Evolutionary conservation across 2,797 vertebrate species (phyloP).

Genomic region (Sebastes iracundus): DNA sequence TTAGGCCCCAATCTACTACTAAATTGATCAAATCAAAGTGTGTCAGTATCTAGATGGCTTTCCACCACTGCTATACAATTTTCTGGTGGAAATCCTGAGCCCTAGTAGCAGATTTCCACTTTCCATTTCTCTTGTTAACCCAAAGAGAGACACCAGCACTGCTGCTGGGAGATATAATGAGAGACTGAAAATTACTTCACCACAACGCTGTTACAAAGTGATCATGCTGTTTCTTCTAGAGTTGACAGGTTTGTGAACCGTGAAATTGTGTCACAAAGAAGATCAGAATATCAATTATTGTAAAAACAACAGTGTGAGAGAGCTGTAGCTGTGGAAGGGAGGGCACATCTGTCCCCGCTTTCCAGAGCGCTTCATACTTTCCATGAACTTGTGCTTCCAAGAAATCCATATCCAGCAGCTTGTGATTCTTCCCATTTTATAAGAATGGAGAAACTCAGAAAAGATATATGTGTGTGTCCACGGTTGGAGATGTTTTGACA

Average conservation of each 20-base stretch:
- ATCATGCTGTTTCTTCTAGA: not conserved
- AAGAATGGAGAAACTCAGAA: slow-evolving; percentile 40
- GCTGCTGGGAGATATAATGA: not conserved
- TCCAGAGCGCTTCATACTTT: slow-evolving; percentile 77
- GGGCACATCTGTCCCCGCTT: slow-evolving; percentile 65
- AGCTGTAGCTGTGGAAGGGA: slow-evolving; percentile 36
- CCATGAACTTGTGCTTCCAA: slow-evolving; percentile 69
- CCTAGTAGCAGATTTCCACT: not conserved
- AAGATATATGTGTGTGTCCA: not conserved
- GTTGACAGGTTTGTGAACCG: slow-evolving; percentile 24
- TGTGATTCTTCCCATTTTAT: slow-evolving; percentile 61
- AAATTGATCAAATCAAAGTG: not conserved
- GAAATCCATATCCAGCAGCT: slow-evolving; percentile 65
- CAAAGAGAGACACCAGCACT: not conserved
- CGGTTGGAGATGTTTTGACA: slow-evolving; percentile 26
- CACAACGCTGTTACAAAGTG: not conserved
- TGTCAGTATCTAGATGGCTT: not conserved
- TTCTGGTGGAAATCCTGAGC: not conserved
- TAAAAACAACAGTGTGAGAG: slow-evolving; percentile 32
- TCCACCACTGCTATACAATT: not conserved
- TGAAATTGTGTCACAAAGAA: slow-evolving; percentile 1
- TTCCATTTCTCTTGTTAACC: slow-evolving; percentile 5
- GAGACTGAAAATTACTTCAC: not conserved
- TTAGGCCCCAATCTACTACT: not conserved
- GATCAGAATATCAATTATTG: slow-evolving; percentile 19